Evolutionary conservation across 2,888 invertebrate genomes (phyloP).

Genomic region (Hydraecia micacea): DNA sequence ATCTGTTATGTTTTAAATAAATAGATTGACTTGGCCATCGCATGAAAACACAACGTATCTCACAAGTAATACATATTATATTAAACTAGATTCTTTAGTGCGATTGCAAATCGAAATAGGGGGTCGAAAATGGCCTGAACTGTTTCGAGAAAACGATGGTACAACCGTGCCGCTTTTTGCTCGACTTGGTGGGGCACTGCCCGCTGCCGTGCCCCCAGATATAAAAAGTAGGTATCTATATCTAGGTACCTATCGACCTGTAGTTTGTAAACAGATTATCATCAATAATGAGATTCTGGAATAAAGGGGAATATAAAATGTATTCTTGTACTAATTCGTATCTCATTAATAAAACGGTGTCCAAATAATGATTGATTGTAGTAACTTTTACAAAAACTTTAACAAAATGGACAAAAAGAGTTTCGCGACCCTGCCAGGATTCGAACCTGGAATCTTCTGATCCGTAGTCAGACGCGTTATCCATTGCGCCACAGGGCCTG

Average conservation of each 20-base stretch:
- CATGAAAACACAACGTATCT: too few species aligned
- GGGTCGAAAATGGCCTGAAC: too few species aligned
- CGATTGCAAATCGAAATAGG: too few species aligned
- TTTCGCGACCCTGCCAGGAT: slow-evolving; percentile 91
- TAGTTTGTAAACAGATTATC: background rate
- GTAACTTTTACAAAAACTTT: slow-evolving; percentile 31
- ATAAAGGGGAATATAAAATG: background rate
- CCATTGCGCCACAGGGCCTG: slow-evolving; percentile 92
- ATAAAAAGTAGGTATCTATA: too few species aligned
- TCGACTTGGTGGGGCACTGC: too few species aligned
- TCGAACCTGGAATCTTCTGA: slow-evolving; percentile 93
- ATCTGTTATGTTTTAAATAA: too few species aligned
- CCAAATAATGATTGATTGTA: background rate
- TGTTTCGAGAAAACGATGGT: too few species aligned
- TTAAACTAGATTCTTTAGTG: too few species aligned
- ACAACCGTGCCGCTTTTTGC: too few species aligned
- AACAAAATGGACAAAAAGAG: slow-evolving; percentile 58
- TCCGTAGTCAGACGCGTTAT: slow-evolving; percentile 94
- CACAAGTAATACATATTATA: too few species aligned
- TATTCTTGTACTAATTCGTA: background rate
- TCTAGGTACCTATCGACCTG: background rate
- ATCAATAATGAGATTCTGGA: background rate
- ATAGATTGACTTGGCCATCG: too few species aligned
- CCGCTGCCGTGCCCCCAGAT: too few species aligned
- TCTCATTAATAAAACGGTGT: background rate